phyloP scores from a whole-genome alignment of 2,888 invertebrate genomes.

The Agrilus cyanescens region DNA sequence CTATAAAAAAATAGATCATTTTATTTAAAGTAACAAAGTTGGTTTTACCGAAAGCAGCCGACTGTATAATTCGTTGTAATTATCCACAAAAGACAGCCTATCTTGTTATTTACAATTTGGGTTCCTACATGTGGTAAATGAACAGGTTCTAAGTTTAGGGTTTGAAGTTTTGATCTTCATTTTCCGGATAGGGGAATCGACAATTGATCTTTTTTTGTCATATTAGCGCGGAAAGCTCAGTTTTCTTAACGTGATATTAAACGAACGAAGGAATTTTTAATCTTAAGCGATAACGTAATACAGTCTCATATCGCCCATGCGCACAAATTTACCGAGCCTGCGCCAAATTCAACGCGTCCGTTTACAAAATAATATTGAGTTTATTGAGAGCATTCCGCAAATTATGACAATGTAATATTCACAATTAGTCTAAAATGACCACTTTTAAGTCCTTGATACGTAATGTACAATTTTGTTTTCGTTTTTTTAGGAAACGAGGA shows the following conservation, averaged over 20 bases:
- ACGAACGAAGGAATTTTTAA: not conserved
- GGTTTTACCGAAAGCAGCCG: too few relatives aligned
- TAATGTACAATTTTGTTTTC: slow-evolving; percentile 10
- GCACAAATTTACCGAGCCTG: too few relatives aligned
- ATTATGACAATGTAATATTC: too few relatives aligned
- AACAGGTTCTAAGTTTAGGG: slow-evolving; percentile 36
- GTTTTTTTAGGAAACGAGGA: slow-evolving; percentile 73
- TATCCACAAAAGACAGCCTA: slow-evolving; percentile 28
- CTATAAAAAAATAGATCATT: too few relatives aligned
- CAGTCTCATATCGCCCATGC: not conserved
- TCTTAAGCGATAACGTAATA: not conserved
- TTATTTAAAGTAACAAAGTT: too few relatives aligned
- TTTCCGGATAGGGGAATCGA: slow-evolving; percentile 39
- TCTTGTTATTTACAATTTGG: slow-evolving; percentile 18
- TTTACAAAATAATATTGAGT: too few relatives aligned
- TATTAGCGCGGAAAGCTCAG: not conserved
- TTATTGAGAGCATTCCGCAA: too few relatives aligned
- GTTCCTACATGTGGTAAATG: slow-evolving; percentile 37
- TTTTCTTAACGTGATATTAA: not conserved
- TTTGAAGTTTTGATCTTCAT: slow-evolving; percentile 25
- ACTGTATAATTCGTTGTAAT: too few relatives aligned
- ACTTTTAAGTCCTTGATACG: too few relatives aligned
- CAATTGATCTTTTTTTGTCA: slow-evolving; percentile 22
- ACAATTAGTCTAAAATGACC: too few relatives aligned
- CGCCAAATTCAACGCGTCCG: too few relatives aligned